Conservation (phyloP, 2,888 invertebrate species). For the Tachina grossa region DNA sequence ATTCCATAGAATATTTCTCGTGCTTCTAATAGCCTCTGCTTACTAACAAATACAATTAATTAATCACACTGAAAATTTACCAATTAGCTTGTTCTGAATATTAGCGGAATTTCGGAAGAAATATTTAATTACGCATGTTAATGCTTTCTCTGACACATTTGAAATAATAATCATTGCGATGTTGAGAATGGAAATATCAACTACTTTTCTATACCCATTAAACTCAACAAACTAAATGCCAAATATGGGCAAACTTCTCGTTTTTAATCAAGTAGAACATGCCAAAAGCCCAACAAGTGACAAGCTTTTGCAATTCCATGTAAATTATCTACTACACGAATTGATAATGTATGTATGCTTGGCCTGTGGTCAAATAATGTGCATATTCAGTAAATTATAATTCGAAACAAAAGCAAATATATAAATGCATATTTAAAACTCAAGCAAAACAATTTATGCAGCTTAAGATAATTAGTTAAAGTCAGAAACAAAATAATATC, state of each 20-base stretch:
- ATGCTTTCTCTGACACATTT: too few species aligned
- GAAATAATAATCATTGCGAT: too few species aligned
- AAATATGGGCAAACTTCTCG: not conserved
- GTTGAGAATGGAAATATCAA: not conserved
- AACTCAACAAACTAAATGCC: not conserved
- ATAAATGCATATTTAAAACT: conserved; percentile 24
- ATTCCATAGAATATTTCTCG: too few species aligned
- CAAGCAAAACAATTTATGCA: conserved; percentile 42
- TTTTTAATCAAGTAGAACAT: conserved; percentile 8
- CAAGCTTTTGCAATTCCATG: conserved; percentile 7
- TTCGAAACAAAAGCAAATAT: conserved; percentile 47
- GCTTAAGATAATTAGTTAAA: conserved; percentile 57
- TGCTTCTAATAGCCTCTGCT: too few species aligned
- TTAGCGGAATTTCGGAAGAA: too few species aligned
- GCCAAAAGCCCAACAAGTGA: conserved; percentile 6
- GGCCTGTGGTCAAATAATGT: not conserved
- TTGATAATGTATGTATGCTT: not conserved
- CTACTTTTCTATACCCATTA: not conserved
- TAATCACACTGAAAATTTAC: too few species aligned
- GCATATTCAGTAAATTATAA: conserved; percentile 45
- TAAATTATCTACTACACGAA: conserved; percentile 28
- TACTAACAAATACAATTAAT: too few species aligned
- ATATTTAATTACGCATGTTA: too few species aligned
- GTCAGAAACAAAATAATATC: conserved; percentile 25
- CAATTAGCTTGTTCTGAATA: too few species aligned